Conservation (phyloP, 2,888 invertebrate species). For the Tetheella fluctuosa region DNA sequence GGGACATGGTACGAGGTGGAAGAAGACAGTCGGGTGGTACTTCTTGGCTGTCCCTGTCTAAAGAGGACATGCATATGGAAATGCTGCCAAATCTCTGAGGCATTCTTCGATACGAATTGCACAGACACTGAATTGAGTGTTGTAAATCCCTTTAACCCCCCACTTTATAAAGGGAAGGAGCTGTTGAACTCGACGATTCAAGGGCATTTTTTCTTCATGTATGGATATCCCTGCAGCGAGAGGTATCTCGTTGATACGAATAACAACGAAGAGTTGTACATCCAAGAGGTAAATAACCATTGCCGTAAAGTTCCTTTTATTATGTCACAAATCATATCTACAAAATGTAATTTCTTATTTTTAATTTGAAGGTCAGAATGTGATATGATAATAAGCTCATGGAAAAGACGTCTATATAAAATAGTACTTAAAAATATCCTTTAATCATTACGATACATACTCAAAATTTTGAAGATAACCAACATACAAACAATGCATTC, state of each 20-base stretch:
- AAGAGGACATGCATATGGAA: conserved; percentile 66
- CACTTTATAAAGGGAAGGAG: conserved; percentile 57
- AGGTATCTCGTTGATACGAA: conserved; percentile 62
- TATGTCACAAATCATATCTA: too few species aligned
- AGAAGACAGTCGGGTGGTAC: conserved; percentile 40
- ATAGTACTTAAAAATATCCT: too few species aligned
- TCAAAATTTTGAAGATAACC: too few species aligned
- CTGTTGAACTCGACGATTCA: conserved; percentile 45
- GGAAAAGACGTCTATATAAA: too few species aligned
- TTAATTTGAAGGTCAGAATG: too few species aligned
- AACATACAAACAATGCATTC: too few species aligned
- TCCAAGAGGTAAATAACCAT: conserved; percentile 64
- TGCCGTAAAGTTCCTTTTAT: background rate
- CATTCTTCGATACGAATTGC: conserved; percentile 51
- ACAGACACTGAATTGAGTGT: conserved; percentile 40
- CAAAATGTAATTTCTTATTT: too few species aligned
- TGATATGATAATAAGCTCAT: too few species aligned
- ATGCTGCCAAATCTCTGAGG: conserved; percentile 58
- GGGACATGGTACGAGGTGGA: conserved; percentile 60
- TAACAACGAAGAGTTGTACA: conserved; percentile 51
- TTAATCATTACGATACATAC: too few species aligned
- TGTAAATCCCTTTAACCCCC: conserved; percentile 65
- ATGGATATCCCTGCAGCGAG: conserved; percentile 47
- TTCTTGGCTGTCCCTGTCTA: conserved; percentile 70
- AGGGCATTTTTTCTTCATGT: conserved; percentile 65